A percentile compares a stretch with the other conserved stretches of the same genome.
These are phyloP conservation scores for Parus major DNA, from an alignment of 2,113 vertebrate genomes.

Conservation along the genomic window DNA sequence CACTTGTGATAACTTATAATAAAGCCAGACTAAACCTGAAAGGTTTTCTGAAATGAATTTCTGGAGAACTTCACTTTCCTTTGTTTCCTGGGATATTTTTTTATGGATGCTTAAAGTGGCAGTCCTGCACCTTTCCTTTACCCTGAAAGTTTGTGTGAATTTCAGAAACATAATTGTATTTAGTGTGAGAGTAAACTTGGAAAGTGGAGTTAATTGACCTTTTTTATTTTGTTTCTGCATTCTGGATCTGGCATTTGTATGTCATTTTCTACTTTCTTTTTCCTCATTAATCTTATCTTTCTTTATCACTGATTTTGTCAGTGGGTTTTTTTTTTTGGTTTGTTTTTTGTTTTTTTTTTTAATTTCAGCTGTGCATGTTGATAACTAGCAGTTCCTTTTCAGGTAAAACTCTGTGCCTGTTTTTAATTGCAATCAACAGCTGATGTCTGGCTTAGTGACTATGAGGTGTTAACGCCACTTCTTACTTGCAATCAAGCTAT, in stretches of 20 bases:
- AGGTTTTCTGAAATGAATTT: neutral
- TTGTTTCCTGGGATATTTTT: neutral
- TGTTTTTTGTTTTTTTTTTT: neutral
- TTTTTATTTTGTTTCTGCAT: neutral
- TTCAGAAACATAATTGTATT: neutral
- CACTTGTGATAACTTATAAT: neutral
- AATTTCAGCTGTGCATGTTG: rapidly evolving
- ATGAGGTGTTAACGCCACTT: neutral
- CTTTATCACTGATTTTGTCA: neutral
- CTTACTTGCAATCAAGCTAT: neutral
- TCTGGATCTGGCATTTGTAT: rapidly evolving
- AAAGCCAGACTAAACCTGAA: neutral
- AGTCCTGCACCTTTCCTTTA: neutral
- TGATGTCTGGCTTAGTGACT: neutral
- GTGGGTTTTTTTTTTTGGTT: neutral
- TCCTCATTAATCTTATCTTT: neutral
- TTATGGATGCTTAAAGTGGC: neutral
- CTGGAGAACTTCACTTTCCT: neutral
- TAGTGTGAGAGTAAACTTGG: neutral
- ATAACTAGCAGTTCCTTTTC: neutral
- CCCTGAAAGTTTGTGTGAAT: neutral
- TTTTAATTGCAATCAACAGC: neutral
- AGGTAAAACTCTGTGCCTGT: neutral
- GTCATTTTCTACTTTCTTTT: neutral
- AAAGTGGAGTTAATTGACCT: neutral